These are phyloP conservation scores for Pampusana beccarii DNA, from an alignment of 2,113 vertebrate genomes.

Conservation along the genomic window DNA sequence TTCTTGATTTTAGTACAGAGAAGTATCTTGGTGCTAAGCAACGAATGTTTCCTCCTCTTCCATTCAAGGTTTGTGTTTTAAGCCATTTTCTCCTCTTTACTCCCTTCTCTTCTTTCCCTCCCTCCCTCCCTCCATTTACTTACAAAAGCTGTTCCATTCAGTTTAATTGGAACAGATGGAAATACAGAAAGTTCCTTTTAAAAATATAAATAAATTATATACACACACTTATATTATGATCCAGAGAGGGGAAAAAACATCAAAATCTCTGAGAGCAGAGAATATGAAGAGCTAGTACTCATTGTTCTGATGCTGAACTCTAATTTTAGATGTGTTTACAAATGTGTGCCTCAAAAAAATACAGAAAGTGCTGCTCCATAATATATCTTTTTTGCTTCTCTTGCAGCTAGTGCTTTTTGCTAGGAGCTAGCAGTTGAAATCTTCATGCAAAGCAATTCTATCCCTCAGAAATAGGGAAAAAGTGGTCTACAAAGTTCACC, in stretches of 20 bases:
- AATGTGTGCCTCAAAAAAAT: constrained; percentile 51
- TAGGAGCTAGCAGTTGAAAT: constrained; percentile 68
- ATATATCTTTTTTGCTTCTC: constrained; percentile 56
- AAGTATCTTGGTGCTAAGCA: constrained; percentile 32
- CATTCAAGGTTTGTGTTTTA: constrained; percentile 49
- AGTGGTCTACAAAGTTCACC: constrained; percentile 12
- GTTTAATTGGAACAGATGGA: constrained; percentile 79
- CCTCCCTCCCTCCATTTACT: constrained; percentile 63
- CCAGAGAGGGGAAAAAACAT: constrained; percentile 10
- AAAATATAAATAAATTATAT: constrained; percentile 75
- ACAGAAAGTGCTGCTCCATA: constrained; percentile 58
- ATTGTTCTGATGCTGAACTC: constrained; percentile 66
- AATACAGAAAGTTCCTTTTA: constrained; percentile 74
- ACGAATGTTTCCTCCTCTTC: constrained; percentile 18
- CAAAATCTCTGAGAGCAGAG: constrained; percentile 58
- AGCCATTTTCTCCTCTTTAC: background rate
- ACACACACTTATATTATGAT: constrained; percentile 20
- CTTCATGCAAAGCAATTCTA: constrained; percentile 23
- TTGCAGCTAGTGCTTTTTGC: constrained; percentile 67
- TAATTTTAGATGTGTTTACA: constrained; percentile 81
- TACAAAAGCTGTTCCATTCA: constrained; percentile 54
- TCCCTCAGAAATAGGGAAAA: background rate
- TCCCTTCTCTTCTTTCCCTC: background rate
- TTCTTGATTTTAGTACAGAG: background rate
- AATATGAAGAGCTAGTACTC: constrained; percentile 67